Evolutionary conservation across 2,797 vertebrate genomes (phyloP), one percentile per base, ranked within the genome.

Genomic region (Crocodylus rhombifer): DNA sequence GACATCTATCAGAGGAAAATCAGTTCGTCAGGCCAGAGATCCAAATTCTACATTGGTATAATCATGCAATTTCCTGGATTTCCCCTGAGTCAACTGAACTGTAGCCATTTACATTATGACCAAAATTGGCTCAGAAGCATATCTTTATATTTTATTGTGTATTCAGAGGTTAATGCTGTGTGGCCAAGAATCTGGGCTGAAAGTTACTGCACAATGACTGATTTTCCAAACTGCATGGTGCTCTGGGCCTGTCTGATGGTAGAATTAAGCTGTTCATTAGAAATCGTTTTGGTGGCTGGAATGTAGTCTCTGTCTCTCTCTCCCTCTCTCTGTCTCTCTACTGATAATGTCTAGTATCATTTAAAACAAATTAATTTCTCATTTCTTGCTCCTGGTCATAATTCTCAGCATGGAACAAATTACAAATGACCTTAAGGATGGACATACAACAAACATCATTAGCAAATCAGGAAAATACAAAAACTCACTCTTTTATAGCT

Each of bases 321-420:
- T 77, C 71, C 42, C 42, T 42, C 42, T 42, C 7, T 42, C 42
- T 42, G 42, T 42, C 42, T 42, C 90, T 95, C 95, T 96, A 95
- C 83, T 92, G 96, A 94, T 97, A 97, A 97, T 97, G 96, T 95
- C 94, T 83, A 91, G 78, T 91, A 95, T 96, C 96, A 97, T 97
- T 98, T 98, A 98, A 98, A 98, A 97, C 91, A 92, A 97, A 98
- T 98, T 98, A 98, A 98, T 97, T 98, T 96, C 97, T 97, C 97
- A 97, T 98, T 97, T 98, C 95, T 95, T 94, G 95, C 96, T 97
- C 96, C 87, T 96, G 93, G 91, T 97, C 96, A 95, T 97, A 97
- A 98, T 97, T 97, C 94, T 97, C 96, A 97, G 95, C 89, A 58
- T 96, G 97, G 96, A 93, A 97, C 94, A 84, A 91, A 95, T 96